These are phyloP conservation scores for Pygoscelis antarcticus DNA, from an alignment of 2,113 vertebrate genomes.

Conservation along the genomic window DNA sequence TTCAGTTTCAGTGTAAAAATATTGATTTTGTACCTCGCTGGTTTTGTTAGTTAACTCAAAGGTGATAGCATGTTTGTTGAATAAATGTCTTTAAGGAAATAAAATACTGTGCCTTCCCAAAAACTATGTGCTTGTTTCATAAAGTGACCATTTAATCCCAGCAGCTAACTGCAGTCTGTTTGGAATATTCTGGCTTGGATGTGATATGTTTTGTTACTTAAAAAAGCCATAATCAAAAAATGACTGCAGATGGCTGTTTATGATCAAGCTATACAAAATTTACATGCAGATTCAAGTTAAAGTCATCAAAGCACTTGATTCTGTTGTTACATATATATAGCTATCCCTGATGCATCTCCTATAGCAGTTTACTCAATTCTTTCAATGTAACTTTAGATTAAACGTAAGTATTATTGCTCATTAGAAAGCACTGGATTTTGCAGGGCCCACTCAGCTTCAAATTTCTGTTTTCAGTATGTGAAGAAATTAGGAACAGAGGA, in stretches of 20 bases:
- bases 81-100: slow-evolving; percentile 13
- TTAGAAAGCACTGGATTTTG: not conserved
- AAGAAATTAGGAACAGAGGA: not conserved
- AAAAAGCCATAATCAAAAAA: not conserved
- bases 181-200: not conserved
- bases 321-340: not conserved
- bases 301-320: not conserved
- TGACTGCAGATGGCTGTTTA: not conserved
- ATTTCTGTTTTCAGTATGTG: not conserved
- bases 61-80: not conserved
- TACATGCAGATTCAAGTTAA: not conserved
- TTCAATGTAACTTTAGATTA: not conserved
- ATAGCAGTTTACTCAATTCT: not conserved
- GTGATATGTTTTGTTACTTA: not conserved
- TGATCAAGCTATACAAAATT: not conserved
- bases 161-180: not conserved
- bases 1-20: slow-evolving; percentile 31
- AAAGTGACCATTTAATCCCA: not conserved
- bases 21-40: not conserved
- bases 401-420: not conserved
- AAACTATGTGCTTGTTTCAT: not conserved
- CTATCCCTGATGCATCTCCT: not conserved
- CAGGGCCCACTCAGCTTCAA: not conserved
- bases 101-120: not conserved
- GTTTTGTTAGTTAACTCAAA: slow-evolving; percentile 13